Base-by-base conservation (phyloP, 1,140 invertebrate species). In the Rhagoletis zephyria region DNA sequence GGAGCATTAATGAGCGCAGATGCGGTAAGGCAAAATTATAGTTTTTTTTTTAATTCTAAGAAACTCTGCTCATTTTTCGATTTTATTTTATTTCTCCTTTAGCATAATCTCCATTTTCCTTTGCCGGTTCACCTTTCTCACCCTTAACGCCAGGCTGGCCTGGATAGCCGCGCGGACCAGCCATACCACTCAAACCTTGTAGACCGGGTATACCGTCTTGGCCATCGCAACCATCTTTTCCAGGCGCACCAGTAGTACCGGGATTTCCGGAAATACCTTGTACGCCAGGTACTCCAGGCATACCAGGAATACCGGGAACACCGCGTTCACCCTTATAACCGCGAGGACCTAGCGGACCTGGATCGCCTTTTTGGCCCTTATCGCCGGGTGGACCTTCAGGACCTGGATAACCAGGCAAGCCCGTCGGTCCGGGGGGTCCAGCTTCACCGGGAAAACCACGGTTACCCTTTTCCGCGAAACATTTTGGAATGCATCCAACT, bases 201-300 rank as follows among this genome's bases (percentile, higher is more conserved):
- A 94, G 85, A 89, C 97, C 97, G 65, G 95, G 94, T 16, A 90
- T 88, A 94, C 95, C 97, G 93, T 98, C 97, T 42, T 97, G 97
- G 93, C 98, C 98, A 91, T 99, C 98, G 91, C 98, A 99, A 9
- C 98, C 98, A 93, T 99, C 97, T 89, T 96, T 93, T 88, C 98
- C 98, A 1, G 95, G 93, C 4, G 95, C 94, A 70, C 97, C 97
- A 90, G 95, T 95, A n/a, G 95, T 92, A 89, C 98, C 97, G 14
- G 97, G 96, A 89, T 97, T 95, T 30, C 97, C 98, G 89, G 96
- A 95, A 74, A 96, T 95, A 88, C 98, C 98, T 74, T 97, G 95
- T 91, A 97, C 97, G 88, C 98, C 98, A 87, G 97, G 96, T 81
- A 89, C 96, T 89, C 98, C 98, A 64, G 97, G 95, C 92, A 97